Evolutionary conservation across 1,140 invertebrate species (phyloP).

Genomic region (Mactra quadrangularis): DNA sequence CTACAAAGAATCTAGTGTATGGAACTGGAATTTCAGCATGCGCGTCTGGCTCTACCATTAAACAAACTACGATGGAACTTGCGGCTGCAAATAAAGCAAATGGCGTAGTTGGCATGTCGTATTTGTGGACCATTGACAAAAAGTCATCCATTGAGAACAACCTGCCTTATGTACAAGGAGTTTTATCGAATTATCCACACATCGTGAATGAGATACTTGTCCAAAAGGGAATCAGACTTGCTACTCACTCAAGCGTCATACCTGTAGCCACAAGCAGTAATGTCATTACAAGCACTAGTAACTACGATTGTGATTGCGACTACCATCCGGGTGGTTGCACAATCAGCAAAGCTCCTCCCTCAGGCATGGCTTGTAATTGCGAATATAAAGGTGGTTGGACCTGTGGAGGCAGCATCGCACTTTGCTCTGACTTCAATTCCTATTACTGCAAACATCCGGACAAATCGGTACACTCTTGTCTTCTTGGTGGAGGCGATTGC

Average conservation of each 20-base stretch:
- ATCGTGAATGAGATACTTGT: background rate
- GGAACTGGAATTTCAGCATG: background rate
- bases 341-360: background rate
- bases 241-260: background rate
- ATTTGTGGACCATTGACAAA: slow-evolving; percentile 6
- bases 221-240: background rate
- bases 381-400: slow-evolving; percentile 4
- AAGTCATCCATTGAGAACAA: background rate
- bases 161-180: slow-evolving; percentile 3
- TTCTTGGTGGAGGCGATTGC: slow-evolving; percentile 1
- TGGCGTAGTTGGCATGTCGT: background rate
- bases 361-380: background rate
- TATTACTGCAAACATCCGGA: background rate
- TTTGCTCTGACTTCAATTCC: background rate
- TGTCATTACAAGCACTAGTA: background rate
- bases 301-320: background rate
- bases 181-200: slow-evolving; percentile 6
- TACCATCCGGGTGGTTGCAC: slow-evolving; percentile 17
- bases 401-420: background rate
- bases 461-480: background rate
- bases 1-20: slow-evolving; percentile 1
- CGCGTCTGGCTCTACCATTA: background rate
- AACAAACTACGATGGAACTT: background rate
- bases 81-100: background rate
- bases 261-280: background rate